Conservation (phyloP, 2,888 invertebrate genomes). For the Acrobasis suavella region DNA sequence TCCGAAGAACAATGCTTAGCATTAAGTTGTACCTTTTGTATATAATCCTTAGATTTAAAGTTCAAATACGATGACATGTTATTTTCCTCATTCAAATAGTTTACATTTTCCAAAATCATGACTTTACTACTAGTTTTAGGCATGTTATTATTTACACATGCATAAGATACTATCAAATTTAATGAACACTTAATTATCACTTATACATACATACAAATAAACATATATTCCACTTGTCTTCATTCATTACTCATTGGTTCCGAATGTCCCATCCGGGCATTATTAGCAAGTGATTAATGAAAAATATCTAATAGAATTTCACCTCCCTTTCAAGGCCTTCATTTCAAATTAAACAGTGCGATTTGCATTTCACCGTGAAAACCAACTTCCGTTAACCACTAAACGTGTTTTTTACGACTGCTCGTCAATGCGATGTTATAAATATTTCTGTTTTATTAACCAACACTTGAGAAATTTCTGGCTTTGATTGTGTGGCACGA, state of each 20-base stretch:
- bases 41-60: too few species aligned
- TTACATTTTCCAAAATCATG: too few species aligned
- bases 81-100: too few species aligned
- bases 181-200: not conserved
- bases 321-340: constrained; percentile 19
- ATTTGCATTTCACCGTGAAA: constrained; percentile 38
- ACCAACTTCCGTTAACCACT: constrained; percentile 33
- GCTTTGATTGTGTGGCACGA: not conserved
- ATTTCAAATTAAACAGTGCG: constrained; percentile 31
- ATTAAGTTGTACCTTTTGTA: too few species aligned
- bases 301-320: constrained; percentile 21
- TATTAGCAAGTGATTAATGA: constrained; percentile 22
- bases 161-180: not conserved
- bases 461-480: constrained; percentile 18
- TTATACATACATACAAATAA: not conserved
- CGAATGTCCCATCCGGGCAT: constrained; percentile 17
- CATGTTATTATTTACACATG: too few species aligned
- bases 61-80: too few species aligned
- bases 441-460: constrained; percentile 28
- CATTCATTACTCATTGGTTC: constrained; percentile 22
- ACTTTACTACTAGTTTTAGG: too few species aligned
- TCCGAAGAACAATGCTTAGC: too few species aligned
- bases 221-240: constrained; percentile 10
- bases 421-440: constrained; percentile 29
- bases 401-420: constrained; percentile 34